phyloP scores from a whole-genome alignment of 2,797 vertebrate species.

The Acanthurus lineatus region DNA sequence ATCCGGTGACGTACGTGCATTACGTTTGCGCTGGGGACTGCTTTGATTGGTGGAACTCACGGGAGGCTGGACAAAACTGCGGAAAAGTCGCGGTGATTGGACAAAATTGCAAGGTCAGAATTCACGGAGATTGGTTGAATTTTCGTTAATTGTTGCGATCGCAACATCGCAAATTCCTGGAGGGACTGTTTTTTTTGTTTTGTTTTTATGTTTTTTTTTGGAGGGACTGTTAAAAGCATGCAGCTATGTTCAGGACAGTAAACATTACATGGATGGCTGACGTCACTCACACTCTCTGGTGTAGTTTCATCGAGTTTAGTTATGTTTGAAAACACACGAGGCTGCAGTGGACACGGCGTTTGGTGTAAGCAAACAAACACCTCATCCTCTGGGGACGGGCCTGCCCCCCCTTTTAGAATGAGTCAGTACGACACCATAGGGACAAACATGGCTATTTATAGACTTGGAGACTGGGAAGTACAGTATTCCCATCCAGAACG shows the following conservation, averaged over 20 bases:
- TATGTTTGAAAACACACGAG: not conserved
- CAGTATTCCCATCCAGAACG: conserved; percentile 44
- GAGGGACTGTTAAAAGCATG: not conserved
- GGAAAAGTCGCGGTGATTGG: too few relatives aligned
- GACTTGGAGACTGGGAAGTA: conserved; percentile 47
- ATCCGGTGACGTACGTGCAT: too few relatives aligned
- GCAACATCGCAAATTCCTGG: too few relatives aligned
- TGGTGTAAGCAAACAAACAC: conserved; percentile 27
- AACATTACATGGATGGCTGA: not conserved
- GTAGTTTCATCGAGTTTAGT: not conserved
- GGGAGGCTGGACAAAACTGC: too few relatives aligned
- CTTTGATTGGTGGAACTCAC: too few relatives aligned
- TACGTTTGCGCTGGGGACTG: too few relatives aligned
- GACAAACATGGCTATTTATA: conserved; percentile 70
- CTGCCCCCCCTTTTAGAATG: conserved; percentile 20
- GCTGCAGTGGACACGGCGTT: not conserved
- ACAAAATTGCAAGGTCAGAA: too few relatives aligned
- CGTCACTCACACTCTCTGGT: not conserved
- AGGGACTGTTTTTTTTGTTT: too few relatives aligned
- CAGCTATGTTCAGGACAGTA: not conserved
- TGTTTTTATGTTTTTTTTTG: too few relatives aligned
- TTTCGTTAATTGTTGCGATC: too few relatives aligned
- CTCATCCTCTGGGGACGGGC: conserved; percentile 1
- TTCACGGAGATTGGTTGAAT: too few relatives aligned
- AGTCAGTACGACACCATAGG: conserved; percentile 50